These are phyloP conservation scores for Sphenodon punctatus DNA, from an alignment of 2,797 vertebrate species.

Conservation along the genomic window DNA sequence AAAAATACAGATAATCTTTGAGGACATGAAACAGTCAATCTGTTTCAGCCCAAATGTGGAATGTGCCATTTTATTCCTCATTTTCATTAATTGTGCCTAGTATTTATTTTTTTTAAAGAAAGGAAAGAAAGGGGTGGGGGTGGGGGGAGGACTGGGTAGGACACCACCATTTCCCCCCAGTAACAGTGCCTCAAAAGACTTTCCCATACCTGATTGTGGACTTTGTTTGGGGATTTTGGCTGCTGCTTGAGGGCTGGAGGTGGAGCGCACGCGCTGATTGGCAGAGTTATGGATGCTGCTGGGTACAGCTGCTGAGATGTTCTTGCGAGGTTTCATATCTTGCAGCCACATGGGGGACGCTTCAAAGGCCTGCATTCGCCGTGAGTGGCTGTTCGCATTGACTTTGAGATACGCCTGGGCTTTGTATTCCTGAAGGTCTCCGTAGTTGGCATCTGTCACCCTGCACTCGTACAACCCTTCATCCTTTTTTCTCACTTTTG, in stretches of 20 bases:
- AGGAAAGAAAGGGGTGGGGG: neutral
- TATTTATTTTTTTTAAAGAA: neutral
- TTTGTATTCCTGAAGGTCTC: constrained; percentile 93
- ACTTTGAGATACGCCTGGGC: constrained; percentile 92
- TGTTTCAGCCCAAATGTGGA: too few relatives aligned
- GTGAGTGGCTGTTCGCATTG: constrained; percentile 83
- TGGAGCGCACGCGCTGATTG: constrained; percentile 82
- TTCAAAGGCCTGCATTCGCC: constrained; percentile 87
- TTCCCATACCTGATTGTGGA: constrained; percentile 90
- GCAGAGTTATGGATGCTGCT: constrained; percentile 82
- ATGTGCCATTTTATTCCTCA: neutral
- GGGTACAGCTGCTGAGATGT: constrained; percentile 77
- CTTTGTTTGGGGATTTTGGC: constrained; percentile 91
- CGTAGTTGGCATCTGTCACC: constrained; percentile 92
- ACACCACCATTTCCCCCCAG: constrained; percentile 32
- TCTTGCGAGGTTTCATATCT: constrained; percentile 90
- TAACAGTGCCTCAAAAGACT: constrained; percentile 66
- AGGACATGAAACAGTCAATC: too few relatives aligned
- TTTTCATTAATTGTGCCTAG: neutral
- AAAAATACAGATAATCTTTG: too few relatives aligned
- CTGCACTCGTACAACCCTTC: constrained; percentile 94
- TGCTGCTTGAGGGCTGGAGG: constrained; percentile 86
- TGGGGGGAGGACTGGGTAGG: constrained; percentile 20
- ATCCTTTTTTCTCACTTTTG: constrained; percentile 91
- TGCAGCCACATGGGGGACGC: constrained; percentile 92